A percentile compares a stretch with the other conserved stretches of the same genome.
These are phyloP conservation scores for Torymus auratus DNA, from an alignment of 2,888 invertebrate species.

Conservation along the genomic window DNA sequence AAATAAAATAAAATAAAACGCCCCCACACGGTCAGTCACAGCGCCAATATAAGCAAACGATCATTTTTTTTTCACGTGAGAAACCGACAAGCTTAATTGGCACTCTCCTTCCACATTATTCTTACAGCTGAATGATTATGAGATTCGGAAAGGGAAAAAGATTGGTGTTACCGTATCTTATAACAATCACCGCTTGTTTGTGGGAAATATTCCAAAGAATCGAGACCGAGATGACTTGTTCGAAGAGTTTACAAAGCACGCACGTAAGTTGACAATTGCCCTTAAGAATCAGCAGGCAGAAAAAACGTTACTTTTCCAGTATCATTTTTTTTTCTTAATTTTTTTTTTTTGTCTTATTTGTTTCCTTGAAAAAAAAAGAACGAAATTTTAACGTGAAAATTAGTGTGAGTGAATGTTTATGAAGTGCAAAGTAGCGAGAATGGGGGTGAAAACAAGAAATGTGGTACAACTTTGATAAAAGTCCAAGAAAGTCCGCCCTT, in stretches of 20 bases:
- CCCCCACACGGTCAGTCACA: slow-evolving; percentile 67
- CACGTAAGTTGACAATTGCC: slow-evolving; percentile 91
- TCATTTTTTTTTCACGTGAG: slow-evolving; percentile 37
- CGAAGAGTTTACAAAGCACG: slow-evolving; percentile 99
- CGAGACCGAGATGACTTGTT: slow-evolving; percentile 99
- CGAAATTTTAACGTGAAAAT: slow-evolving; percentile 32
- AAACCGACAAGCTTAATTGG: slow-evolving; percentile 77
- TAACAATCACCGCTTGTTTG: slow-evolving; percentile 99
- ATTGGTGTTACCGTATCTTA: slow-evolving; percentile 99
- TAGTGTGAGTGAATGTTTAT: slow-evolving; percentile 29
- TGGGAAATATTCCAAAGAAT: slow-evolving; percentile 99
- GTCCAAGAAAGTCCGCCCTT: slow-evolving; percentile 56
- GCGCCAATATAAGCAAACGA: slow-evolving; percentile 73
- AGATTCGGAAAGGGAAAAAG: slow-evolving; percentile 99
- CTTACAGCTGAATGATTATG: slow-evolving; percentile 99
- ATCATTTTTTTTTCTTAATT: slow-evolving; percentile 34
- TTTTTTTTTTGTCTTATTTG: slow-evolving; percentile 52
- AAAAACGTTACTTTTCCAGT: slow-evolving; percentile 59
- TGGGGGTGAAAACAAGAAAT: slow-evolving; percentile 11
- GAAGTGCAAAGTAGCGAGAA: slow-evolving; percentile 5
- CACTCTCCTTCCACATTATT: slow-evolving; percentile 89
- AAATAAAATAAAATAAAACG: slow-evolving; percentile 45
- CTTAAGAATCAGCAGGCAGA: slow-evolving; percentile 73
- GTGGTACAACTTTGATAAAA: slow-evolving; percentile 57
- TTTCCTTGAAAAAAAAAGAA: slow-evolving; percentile 43